Evolutionary conservation across 2,797 vertebrate genomes (phyloP).

Genomic region (Gallinago stenura): DNA sequence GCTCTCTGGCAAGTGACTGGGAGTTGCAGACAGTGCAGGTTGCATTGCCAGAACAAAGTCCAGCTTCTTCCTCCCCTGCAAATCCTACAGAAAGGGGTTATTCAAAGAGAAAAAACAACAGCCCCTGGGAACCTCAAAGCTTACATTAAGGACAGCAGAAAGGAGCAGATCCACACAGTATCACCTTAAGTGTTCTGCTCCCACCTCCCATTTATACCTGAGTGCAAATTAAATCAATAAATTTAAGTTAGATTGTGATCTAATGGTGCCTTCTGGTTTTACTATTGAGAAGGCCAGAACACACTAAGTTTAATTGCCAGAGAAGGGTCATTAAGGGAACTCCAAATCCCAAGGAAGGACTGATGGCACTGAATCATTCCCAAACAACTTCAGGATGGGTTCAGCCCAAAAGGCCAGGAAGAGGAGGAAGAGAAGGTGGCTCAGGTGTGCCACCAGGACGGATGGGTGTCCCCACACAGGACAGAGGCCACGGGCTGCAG

Average conservation of each 20-base stretch:
- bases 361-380: neutral
- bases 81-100: slow-evolving; percentile 24
- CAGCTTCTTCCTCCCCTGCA: neutral
- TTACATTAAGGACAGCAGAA: slow-evolving; percentile 18
- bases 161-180: neutral
- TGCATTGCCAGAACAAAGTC: neutral
- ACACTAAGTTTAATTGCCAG: slow-evolving; percentile 56
- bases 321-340: neutral
- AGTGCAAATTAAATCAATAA: slow-evolving; percentile 60
- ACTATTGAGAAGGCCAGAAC: neutral
- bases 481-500: neutral
- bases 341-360: neutral
- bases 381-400: neutral
- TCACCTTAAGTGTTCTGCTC: neutral
- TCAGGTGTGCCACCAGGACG: fast-evolving
- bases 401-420: neutral
- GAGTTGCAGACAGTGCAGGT: neutral
- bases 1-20: neutral
- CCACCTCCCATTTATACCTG: slow-evolving; percentile 5
- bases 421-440: neutral
- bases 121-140: neutral
- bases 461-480: fast-evolving
- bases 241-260: slow-evolving; percentile 33
- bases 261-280: slow-evolving; percentile 55
- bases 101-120: neutral